phyloP scores from a whole-genome alignment of 23 tunicate genomes.

The Trididemnum nubilum region DNA sequence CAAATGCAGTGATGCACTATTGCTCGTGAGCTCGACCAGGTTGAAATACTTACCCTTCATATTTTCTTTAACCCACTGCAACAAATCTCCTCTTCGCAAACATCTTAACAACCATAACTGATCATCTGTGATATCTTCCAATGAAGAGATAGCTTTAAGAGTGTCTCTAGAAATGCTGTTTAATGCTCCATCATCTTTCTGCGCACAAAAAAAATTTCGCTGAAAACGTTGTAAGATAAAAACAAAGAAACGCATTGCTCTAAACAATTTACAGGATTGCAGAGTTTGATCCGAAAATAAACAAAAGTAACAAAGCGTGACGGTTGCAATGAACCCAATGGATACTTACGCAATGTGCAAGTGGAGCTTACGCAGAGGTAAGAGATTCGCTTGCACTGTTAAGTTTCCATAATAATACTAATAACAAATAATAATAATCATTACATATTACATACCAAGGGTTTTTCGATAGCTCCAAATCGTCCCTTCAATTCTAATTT shows the following conservation, averaged over 20 bases:
- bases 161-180: background rate
- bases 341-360: no score
- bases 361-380: no score
- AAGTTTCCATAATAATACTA: no score
- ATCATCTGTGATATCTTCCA: constrained; percentile 3
- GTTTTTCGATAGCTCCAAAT: background rate
- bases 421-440: background rate
- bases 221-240: no score
- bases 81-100: constrained; percentile 12
- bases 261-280: background rate
- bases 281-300: background rate
- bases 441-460: background rate
- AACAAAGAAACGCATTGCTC: background rate
- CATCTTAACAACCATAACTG: constrained; percentile 6
- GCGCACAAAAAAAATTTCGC: no score
- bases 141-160: no score
- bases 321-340: no score
- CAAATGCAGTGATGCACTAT: no score
- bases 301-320: no score
- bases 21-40: no score
- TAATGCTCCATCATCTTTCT: background rate
- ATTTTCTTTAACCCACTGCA: constrained; percentile 45
- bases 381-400: no score
- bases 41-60: constrained; percentile 40
- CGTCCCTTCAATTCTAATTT: background rate